phyloP scores from a whole-genome alignment of 2,113 vertebrate species.

The Oryzias woworae region DNA sequence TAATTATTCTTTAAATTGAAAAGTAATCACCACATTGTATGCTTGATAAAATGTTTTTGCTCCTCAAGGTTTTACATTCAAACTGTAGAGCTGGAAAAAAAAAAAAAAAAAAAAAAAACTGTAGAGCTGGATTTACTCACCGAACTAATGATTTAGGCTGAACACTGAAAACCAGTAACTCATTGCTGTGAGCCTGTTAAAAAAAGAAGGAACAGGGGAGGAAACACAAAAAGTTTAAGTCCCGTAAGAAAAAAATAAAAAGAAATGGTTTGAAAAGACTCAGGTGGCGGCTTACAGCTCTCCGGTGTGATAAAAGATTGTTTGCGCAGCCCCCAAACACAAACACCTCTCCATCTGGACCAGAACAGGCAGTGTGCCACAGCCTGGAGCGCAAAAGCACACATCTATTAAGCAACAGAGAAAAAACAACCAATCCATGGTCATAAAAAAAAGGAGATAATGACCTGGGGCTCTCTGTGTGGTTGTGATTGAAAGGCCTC shows the following conservation, averaged over 20 bases:
- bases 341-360: constrained; percentile 92
- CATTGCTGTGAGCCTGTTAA: constrained; percentile 91
- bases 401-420: neutral
- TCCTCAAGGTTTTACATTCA: no score
- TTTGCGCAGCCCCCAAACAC: constrained; percentile 98
- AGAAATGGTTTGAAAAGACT: neutral
- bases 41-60: no score
- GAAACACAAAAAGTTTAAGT: neutral
- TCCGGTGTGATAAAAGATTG: constrained; percentile 89
- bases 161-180: constrained; percentile 89
- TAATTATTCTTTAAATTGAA: no score
- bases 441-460: no score
- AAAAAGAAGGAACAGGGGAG: neutral
- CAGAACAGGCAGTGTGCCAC: constrained; percentile 94
- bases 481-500: constrained; percentile 88
- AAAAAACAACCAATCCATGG: neutral
- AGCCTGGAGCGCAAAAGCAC: constrained; percentile 74
- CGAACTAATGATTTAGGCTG: constrained; percentile 91
- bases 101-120: no score
- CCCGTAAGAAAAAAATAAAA: neutral
- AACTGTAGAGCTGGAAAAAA: neutral
- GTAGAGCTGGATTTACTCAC: constrained; percentile 69
- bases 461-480: constrained; percentile 89
- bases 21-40: no score
- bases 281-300: constrained; percentile 84